Base-by-base conservation (phyloP, 2,113 vertebrate genomes). In the Lathamus discolor region DNA sequence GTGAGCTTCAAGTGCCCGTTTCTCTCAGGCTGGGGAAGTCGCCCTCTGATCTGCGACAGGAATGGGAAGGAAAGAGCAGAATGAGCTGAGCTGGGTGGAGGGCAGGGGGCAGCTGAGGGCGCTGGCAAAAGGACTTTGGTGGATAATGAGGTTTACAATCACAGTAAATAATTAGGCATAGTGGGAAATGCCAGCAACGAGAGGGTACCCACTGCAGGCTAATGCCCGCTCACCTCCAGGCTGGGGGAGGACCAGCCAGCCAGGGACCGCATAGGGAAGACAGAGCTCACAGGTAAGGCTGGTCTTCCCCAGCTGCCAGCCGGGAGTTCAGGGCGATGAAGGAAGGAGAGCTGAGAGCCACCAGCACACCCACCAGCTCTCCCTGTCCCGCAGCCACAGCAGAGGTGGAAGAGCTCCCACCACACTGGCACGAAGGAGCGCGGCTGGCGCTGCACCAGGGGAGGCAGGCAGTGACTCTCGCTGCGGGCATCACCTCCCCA, bases 51-150 rank as follows among this genome's bases (percentile, higher is more conserved):
- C 91, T 70, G 37, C 41, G 78, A 78, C 35, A 23, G 68, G 75
- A 86, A 78, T 37, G 51, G 70, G 85, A 91, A 92, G 89, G 74
- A 87, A 82, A 59, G 73, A 82, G 57, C 76, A 79, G 83, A 39
- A 51, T 4, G 59, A 66, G 80, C 51, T 7, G 78, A 88, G 41
- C 61, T 29, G 69, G 77, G 61, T 1, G 2, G 16, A 77, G 59
- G 44, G 55, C 29, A 80, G 51, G 37, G 63, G 46, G 55, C 0
- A 0, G 41, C 88, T 51, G 69, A 55, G 43, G 66, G 67, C 64
- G 64, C 62, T 1, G 1, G 83, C 73, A 62, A 78, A 89, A 44
- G 51, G 41, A 52, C 35, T 51, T 70, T 17, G 31, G 49, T 41
- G 59, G 69, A 48, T 48, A 93, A 64, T 2, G 49, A 74, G 46